Evolutionary conservation across 1,140 invertebrate species (phyloP).

Genomic region (Palaemon carinicauda): DNA sequence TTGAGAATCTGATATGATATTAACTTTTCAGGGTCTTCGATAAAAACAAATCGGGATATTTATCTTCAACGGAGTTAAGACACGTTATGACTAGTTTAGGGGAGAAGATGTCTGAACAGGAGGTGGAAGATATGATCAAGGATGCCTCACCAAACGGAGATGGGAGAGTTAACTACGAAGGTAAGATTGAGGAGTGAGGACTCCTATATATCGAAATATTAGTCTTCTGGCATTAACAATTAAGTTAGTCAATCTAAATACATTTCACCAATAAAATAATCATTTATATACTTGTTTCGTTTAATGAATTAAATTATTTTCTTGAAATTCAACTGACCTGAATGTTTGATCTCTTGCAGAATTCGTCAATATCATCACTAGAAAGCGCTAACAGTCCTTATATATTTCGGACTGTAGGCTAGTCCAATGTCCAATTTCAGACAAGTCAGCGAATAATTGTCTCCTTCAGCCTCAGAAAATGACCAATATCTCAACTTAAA

Average conservation of each 20-base stretch:
- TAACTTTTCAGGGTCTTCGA: slow-evolving; percentile 76
- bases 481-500: too few species aligned
- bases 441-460: too few species aligned
- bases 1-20: not conserved
- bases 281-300: too few species aligned
- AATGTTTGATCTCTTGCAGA: not conserved
- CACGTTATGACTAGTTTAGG: slow-evolving; percentile 97
- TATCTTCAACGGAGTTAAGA: slow-evolving; percentile 75
- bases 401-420: not conserved
- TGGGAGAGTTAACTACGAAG: slow-evolving; percentile 70
- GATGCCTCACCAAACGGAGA: slow-evolving; percentile 91
- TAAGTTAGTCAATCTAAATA: too few species aligned
- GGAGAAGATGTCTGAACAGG: slow-evolving; percentile 87
- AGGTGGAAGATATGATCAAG: slow-evolving; percentile 93
- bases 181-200: too few species aligned
- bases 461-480: too few species aligned
- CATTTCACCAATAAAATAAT: too few species aligned
- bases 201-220: too few species aligned
- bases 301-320: too few species aligned
- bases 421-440: too few species aligned
- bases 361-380: slow-evolving; percentile 49
- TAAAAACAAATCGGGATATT: slow-evolving; percentile 85
- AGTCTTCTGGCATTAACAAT: too few species aligned
- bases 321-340: too few species aligned
- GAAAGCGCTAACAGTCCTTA: slow-evolving; percentile 24